A percentile compares a stretch with the other conserved stretches of the same genome.
Conservation (phyloP, 2,113 vertebrate genomes). For the Oenanthe melanoleuca region DNA sequence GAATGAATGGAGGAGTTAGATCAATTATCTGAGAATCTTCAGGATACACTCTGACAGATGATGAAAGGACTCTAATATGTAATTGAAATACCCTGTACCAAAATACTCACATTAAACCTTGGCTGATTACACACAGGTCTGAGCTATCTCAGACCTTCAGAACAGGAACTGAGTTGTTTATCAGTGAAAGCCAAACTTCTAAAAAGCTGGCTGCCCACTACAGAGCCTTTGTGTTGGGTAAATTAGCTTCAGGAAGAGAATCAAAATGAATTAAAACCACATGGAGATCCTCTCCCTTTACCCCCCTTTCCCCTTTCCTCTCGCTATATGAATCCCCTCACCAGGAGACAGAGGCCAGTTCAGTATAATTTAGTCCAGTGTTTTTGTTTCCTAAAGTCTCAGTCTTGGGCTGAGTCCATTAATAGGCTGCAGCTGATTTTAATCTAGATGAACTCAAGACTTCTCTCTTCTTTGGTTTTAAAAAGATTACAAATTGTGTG, state of each 20-base stretch:
- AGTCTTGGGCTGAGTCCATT: slow-evolving; percentile 73
- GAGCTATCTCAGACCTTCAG: slow-evolving; percentile 59
- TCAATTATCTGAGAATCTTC: slow-evolving; percentile 47
- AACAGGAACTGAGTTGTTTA: slow-evolving; percentile 65
- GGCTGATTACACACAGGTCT: slow-evolving; percentile 75
- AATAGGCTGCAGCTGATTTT: slow-evolving; percentile 81
- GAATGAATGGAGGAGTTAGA: slow-evolving; percentile 17
- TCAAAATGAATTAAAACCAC: slow-evolving; percentile 80
- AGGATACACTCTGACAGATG: slow-evolving; percentile 62
- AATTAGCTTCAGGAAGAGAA: slow-evolving; percentile 79
- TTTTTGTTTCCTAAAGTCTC: slow-evolving; percentile 80
- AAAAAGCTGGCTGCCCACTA: slow-evolving; percentile 51
- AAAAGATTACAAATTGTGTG: slow-evolving; percentile 78
- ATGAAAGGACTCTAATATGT: slow-evolving; percentile 73
- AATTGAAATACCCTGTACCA: slow-evolving; percentile 72
- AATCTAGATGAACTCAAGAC: slow-evolving; percentile 77
- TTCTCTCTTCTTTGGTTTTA: slow-evolving; percentile 71
- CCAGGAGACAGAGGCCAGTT: slow-evolving; percentile 74
- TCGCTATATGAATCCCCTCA: slow-evolving; percentile 55
- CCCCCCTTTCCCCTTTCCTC: slow-evolving; percentile 36
- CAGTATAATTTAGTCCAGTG: slow-evolving; percentile 77
- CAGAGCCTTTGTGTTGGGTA: slow-evolving; percentile 73
- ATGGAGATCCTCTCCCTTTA: slow-evolving; percentile 70
- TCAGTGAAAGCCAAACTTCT: slow-evolving; percentile 58
- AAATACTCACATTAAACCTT: slow-evolving; percentile 73